A percentile compares a stretch with the other conserved stretches of the same genome.
These are phyloP conservation scores for Coleophora deauratella DNA, from an alignment of 2,888 invertebrate species.

Conservation along the genomic window DNA sequence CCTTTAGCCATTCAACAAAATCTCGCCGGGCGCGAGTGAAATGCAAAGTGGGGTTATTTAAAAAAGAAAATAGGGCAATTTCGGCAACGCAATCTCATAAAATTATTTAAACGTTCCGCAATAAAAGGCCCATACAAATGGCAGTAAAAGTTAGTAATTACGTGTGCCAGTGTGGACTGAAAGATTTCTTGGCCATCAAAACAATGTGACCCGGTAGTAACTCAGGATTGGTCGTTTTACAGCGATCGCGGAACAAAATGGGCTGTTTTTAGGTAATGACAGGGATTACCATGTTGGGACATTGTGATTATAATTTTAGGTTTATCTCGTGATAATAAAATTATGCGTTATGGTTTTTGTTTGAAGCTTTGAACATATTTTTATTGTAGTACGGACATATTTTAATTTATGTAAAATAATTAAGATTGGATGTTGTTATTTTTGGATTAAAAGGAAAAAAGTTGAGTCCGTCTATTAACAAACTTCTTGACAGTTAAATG, in stretches of 20 bases:
- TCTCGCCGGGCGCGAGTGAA: slow-evolving; percentile 26
- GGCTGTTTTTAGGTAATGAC: background rate
- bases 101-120: slow-evolving; percentile 65
- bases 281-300: too few relatives aligned
- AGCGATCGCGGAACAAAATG: too few relatives aligned
- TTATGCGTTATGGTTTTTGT: too few relatives aligned
- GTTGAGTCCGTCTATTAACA: too few relatives aligned
- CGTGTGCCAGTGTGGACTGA: slow-evolving; percentile 26
- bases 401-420: too few relatives aligned
- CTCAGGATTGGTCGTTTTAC: background rate
- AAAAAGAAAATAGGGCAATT: slow-evolving; percentile 60
- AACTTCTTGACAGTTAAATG: too few relatives aligned
- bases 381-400: too few relatives aligned
- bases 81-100: slow-evolving; percentile 60
- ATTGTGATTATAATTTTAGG: too few relatives aligned
- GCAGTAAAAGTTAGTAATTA: slow-evolving; percentile 59
- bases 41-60: slow-evolving; percentile 45
- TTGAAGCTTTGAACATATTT: too few relatives aligned
- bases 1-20: slow-evolving; percentile 20
- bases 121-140: slow-evolving; percentile 55
- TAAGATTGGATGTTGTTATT: too few relatives aligned
- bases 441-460: too few relatives aligned
- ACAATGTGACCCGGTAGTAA: slow-evolving; percentile 2
- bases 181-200: background rate
- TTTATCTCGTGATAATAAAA: too few relatives aligned